Conservation (phyloP, 2,888 invertebrate genomes). For the Syritta pipiens region DNA sequence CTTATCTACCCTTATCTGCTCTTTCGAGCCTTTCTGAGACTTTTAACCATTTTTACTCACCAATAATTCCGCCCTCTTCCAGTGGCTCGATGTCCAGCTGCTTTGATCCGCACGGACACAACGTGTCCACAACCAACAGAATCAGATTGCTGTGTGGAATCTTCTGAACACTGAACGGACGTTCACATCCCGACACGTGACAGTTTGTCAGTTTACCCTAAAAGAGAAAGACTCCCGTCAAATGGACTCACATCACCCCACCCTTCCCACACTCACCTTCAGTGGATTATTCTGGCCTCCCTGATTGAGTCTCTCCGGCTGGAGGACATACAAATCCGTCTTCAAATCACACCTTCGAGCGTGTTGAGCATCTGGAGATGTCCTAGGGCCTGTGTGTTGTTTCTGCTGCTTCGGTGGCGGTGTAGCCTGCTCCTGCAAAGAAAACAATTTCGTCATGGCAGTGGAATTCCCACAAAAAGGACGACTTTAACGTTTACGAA, state of each 20-base stretch:
- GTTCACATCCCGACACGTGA: conserved; percentile 92
- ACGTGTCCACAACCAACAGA: conserved; percentile 91
- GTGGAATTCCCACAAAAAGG: not conserved
- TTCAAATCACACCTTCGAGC: conserved; percentile 92
- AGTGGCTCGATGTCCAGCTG: conserved; percentile 90
- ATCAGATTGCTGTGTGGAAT: conserved; percentile 94
- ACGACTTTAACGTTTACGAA: conserved; percentile 69
- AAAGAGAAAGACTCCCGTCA: conserved; percentile 2
- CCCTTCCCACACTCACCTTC: too few relatives aligned
- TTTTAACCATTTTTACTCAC: conserved; percentile 72
- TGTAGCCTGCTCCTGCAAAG: conserved; percentile 76
- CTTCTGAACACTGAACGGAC: conserved; percentile 95
- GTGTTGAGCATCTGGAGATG: conserved; percentile 81
- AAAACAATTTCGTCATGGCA: not conserved
- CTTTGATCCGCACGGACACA: conserved; percentile 93
- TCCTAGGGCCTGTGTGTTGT: conserved; percentile 76
- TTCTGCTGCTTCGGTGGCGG: conserved; percentile 76
- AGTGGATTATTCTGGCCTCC: conserved; percentile 89
- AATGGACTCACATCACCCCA: too few relatives aligned
- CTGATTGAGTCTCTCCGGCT: conserved; percentile 89
- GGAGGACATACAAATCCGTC: conserved; percentile 91
- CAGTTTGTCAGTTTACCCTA: conserved; percentile 92
- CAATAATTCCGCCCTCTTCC: conserved; percentile 83
- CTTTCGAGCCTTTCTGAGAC: too few relatives aligned
- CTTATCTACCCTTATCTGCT: too few relatives aligned